A percentile compares a stretch with the other conserved stretches of the same genome.
phyloP scores from a whole-genome alignment of 1,140 invertebrate species.

The Geopemphigus sp. region DNA sequence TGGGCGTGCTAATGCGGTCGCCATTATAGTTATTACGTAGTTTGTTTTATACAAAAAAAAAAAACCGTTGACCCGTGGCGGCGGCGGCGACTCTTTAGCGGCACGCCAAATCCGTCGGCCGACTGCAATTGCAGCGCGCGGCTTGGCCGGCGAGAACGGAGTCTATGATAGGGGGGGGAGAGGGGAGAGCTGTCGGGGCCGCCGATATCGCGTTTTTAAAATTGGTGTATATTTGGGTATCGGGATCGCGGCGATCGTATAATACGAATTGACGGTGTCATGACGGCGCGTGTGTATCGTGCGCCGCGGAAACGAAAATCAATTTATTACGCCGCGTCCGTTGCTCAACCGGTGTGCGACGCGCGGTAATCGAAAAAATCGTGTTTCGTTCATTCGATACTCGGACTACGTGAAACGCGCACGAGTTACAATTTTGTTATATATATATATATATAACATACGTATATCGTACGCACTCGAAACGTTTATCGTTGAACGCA shows the following conservation, averaged over 20 bases:
- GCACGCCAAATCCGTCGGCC: not conserved
- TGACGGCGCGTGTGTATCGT: not conserved
- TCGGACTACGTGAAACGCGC: too few species aligned
- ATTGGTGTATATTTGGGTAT: not conserved
- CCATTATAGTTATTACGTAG: not conserved
- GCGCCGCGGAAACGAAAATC: not conserved
- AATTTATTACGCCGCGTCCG: too few species aligned
- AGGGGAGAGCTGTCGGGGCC: too few species aligned
- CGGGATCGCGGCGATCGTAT: not conserved
- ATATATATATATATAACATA: too few species aligned
- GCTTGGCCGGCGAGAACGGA: not conserved
- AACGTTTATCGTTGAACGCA: too few species aligned
- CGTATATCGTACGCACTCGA: too few species aligned
- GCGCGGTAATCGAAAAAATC: too few species aligned
- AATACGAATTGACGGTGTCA: not conserved
- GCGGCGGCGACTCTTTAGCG: slow-evolving; percentile 10
- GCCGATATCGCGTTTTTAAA: not conserved
- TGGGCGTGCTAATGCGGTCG: not conserved
- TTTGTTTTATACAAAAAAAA: too few species aligned
- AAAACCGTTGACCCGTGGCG: slow-evolving; percentile 24
- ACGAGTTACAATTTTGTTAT: too few species aligned
- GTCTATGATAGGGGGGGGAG: too few species aligned
- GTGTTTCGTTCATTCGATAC: too few species aligned
- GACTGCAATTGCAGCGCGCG: not conserved
- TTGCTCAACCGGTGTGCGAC: too few species aligned